A percentile compares a stretch with the other conserved stretches of the same genome.
phyloP scores from a whole-genome alignment of 2,888 invertebrate species.

The Mechanitis mazaeus region DNA sequence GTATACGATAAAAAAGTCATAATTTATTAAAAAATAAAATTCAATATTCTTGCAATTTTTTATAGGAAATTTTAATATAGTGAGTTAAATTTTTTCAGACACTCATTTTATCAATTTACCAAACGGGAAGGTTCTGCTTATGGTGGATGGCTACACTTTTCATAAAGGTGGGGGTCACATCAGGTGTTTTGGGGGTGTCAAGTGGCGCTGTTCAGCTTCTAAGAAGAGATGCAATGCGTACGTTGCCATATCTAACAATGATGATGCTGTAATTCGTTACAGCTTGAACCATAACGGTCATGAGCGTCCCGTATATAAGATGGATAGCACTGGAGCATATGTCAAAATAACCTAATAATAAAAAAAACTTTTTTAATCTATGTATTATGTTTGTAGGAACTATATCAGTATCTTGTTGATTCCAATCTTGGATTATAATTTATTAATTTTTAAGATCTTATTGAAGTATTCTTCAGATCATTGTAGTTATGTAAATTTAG shows the following conservation, averaged over 20 bases:
- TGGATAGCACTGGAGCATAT: conserved; percentile 17
- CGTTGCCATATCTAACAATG: conserved; percentile 28
- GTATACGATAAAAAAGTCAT: too few relatives aligned
- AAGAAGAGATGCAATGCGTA: conserved; percentile 33
- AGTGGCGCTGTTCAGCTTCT: conserved; percentile 32
- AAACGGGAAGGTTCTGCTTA: conserved; percentile 25
- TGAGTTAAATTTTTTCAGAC: conserved; percentile 24
- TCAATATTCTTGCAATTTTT: not conserved
- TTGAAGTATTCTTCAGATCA: conserved; percentile 5
- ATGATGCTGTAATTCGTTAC: conserved; percentile 23
- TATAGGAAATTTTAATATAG: not conserved
- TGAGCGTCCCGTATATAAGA: conserved; percentile 24
- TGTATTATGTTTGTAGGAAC: too few relatives aligned
- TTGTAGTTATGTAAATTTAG: too few relatives aligned
- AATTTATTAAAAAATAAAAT: not conserved
- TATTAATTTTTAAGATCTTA: not conserved
- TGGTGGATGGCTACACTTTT: conserved; percentile 33
- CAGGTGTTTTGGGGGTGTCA: conserved; percentile 21
- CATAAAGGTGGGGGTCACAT: conserved; percentile 26
- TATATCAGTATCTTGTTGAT: too few relatives aligned
- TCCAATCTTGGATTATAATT: too few relatives aligned
- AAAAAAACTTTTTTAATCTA: too few relatives aligned
- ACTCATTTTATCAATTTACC: conserved; percentile 24
- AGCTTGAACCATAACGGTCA: conserved; percentile 28
- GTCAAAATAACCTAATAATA: conserved; percentile 9